These are phyloP conservation scores for Bothrops alternatus DNA, from an alignment of 2,797 vertebrate genomes.

Conservation along the genomic window DNA sequence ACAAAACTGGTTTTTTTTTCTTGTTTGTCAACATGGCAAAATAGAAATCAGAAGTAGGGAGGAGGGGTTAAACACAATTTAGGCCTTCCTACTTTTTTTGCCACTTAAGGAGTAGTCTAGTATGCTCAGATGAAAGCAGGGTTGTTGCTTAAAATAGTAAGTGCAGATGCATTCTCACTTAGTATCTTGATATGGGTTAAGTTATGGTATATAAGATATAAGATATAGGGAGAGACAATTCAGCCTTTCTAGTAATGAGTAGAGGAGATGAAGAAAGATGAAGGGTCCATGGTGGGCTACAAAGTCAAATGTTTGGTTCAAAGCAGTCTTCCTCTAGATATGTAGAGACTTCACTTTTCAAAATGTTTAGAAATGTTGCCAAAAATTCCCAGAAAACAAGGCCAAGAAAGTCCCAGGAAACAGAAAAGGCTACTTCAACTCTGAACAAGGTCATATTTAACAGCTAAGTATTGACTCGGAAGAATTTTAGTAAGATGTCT, in stretches of 20 bases:
- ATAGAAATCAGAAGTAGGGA: neutral
- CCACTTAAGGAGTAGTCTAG: neutral
- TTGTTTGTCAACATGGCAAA: neutral
- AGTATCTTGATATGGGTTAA: neutral
- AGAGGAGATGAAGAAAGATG: neutral
- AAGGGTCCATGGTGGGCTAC: neutral
- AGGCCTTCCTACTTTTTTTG: neutral
- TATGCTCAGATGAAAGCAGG: neutral
- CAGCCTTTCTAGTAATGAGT: neutral
- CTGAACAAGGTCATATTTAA: neutral
- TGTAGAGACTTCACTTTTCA: neutral
- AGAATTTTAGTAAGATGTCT: slow-evolving; percentile 8
- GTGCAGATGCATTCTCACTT: neutral
- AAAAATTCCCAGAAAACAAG: neutral
- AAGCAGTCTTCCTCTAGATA: neutral
- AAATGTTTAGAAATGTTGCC: neutral
- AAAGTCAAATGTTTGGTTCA: neutral
- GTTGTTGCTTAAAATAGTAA: neutral
- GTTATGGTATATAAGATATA: neutral
- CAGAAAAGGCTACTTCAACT: neutral
- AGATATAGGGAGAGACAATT: neutral
- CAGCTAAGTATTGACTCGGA: neutral
- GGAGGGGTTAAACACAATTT: neutral
- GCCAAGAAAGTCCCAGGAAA: neutral
- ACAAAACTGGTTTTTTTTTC: neutral